Percentiles rank a stretch among this genome's conserved stretches.
These are phyloP conservation scores for Ctenomys sociabilis DNA, from an alignment of 2,113 vertebrate genomes.

Conservation along the genomic window DNA sequence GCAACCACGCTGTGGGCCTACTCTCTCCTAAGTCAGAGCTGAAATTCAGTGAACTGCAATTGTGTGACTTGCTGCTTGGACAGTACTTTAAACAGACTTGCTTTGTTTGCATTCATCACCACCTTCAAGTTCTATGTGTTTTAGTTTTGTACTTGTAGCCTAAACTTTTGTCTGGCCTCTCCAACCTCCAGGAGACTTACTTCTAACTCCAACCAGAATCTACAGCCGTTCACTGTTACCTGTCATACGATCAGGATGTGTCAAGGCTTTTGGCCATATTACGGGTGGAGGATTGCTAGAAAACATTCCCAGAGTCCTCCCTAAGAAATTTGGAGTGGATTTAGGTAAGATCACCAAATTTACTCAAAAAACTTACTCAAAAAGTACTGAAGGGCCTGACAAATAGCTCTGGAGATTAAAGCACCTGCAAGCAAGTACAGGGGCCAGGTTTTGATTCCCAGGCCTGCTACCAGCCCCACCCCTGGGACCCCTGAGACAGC, in stretches of 20 bases:
- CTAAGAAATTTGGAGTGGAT: conserved; percentile 88
- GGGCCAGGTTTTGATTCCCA: too few relatives aligned
- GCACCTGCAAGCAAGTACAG: too few relatives aligned
- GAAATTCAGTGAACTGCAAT: neutral
- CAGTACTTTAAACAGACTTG: neutral
- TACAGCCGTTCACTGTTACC: conserved; percentile 94
- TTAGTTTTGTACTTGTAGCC: neutral
- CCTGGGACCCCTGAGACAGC: too few relatives aligned
- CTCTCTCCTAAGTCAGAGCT: neutral
- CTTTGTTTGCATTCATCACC: neutral
- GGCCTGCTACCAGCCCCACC: too few relatives aligned
- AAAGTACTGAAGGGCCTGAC: too few relatives aligned
- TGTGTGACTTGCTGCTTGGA: neutral
- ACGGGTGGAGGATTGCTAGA: conserved; percentile 97
- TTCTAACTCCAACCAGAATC: conserved; percentile 96
- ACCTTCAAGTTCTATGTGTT: neutral
- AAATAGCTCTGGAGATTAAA: too few relatives aligned
- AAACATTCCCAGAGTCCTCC: conserved; percentile 96
- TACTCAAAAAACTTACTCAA: neutral
- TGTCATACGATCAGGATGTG: conserved; percentile 89
- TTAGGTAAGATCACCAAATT: conserved; percentile 88
- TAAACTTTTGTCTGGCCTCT: conserved; percentile 45
- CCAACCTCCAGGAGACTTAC: conserved; percentile 88
- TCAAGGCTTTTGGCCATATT: conserved; percentile 96
- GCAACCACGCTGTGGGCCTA: neutral